These are phyloP conservation scores for Liopterus haemorrhoidalis DNA, from an alignment of 2,888 invertebrate species.

Conservation along the genomic window DNA sequence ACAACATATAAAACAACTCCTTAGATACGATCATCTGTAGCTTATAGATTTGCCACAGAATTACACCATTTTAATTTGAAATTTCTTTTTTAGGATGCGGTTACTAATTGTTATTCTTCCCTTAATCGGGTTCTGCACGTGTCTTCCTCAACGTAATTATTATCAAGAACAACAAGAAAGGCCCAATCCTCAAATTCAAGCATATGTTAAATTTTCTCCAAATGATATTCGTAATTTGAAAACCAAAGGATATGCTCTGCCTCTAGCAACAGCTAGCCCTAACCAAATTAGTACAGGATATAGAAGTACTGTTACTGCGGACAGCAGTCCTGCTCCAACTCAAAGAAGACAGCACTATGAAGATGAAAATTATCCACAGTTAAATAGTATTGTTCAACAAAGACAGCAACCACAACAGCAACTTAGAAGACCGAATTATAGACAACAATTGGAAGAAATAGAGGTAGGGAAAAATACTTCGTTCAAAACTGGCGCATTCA, in stretches of 20 bases:
- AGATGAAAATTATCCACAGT: conserved; percentile 34
- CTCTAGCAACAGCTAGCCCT: conserved; percentile 24
- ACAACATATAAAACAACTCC: no score
- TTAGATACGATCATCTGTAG: no score
- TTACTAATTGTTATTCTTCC: conserved; percentile 22
- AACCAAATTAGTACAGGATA: conserved; percentile 11
- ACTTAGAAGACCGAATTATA: conserved; percentile 17
- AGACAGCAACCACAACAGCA: conserved; percentile 29
- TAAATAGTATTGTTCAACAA: conserved; percentile 34
- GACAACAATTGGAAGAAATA: conserved; percentile 28
- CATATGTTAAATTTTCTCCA: conserved; percentile 27
- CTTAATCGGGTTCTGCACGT: conserved; percentile 16
- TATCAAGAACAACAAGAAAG: conserved; percentile 19
- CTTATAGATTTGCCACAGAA: no score
- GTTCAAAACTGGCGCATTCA: conserved; percentile 1
- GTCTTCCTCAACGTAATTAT: conserved; percentile 24
- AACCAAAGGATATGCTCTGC: conserved; percentile 34
- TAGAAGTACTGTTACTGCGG: conserved; percentile 13
- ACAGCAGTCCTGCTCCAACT: conserved; percentile 23
- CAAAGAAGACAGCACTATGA: conserved; percentile 31
- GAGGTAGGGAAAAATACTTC: conserved; percentile 3
- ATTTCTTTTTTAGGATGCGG: conserved; percentile 29
- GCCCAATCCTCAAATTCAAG: conserved; percentile 19
- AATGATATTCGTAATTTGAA: conserved; percentile 29
- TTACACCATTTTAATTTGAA: no score